A percentile compares a stretch with the other conserved stretches of the same genome.
Evolutionary conservation across 2,888 invertebrate species (phyloP).

Genomic region (Philaethria dido): DNA sequence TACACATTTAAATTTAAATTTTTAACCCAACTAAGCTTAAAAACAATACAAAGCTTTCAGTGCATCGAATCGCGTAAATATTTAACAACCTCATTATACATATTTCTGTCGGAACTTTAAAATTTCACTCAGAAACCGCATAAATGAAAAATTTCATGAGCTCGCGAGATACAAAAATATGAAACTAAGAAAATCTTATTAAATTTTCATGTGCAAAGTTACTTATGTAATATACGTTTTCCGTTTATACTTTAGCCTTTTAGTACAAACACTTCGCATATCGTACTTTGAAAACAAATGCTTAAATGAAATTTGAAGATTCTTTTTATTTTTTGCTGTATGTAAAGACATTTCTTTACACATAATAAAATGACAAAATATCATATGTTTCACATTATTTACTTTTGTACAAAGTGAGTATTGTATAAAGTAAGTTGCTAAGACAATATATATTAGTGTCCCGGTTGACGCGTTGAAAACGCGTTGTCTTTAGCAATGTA

Average conservation of each 20-base stretch:
- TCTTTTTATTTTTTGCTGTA: too few species aligned
- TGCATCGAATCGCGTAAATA: constrained; percentile 14
- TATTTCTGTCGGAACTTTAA: constrained; percentile 11
- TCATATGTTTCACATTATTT: too few species aligned
- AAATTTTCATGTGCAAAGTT: constrained; percentile 6
- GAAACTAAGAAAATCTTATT: neutral
- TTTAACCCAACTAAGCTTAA: neutral
- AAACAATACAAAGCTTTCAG: constrained; percentile 9
- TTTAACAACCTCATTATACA: constrained; percentile 14
- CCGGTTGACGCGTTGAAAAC: too few species aligned
- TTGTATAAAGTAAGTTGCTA: too few species aligned
- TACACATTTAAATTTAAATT: neutral
- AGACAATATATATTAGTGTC: too few species aligned
- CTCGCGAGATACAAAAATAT: constrained; percentile 1
- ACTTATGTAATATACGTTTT: neutral
- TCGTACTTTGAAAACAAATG: neutral
- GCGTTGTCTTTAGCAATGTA: too few species aligned
- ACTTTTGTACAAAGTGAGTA: too few species aligned
- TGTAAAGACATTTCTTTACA: too few species aligned
- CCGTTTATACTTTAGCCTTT: neutral
- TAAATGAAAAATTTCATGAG: neutral
- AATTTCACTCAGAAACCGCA: neutral
- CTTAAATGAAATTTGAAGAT: neutral
- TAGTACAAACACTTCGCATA: neutral
- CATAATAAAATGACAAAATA: too few species aligned